Evolutionary conservation across 2,888 invertebrate genomes (phyloP), one percentile per base, ranked within the genome.

Genomic region (Eristalis pertinax): DNA sequence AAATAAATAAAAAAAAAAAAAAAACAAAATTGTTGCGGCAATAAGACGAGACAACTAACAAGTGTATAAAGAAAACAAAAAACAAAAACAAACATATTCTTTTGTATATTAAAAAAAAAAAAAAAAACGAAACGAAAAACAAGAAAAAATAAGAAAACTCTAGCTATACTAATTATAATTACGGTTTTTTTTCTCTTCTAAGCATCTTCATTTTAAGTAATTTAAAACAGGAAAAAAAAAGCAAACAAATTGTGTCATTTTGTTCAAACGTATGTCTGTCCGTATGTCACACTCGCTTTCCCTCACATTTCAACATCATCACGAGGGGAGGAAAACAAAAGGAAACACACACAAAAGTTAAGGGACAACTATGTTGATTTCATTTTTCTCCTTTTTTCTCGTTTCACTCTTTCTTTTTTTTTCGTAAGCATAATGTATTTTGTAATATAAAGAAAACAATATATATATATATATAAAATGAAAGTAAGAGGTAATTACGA

Each of bases 361-460:
- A 84, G 85, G 50, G 73, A 76, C 80, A 72, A 70, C 65, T 22
- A 43, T 43, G 43, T 50, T 73, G 68, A 35, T 81, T 80, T 80
- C 26, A 60, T 78, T 86, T 78, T 82, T 43, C 5, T 26, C 41
- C 32, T 60, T 65, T 35, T 75, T 65, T 64, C 82, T 50, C 19
- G 50, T 50, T 50, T 50, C 65, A 65, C 67, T 88, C 76, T 86
- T 88, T 89, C 70, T 89, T 84, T 26, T 88, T 88, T 84, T 26
- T 88, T 84, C 73, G 70, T 78, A 78, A 87, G 73, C 84, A 68
- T 77, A 72, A 69, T 89, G 86, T 86, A 89, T 88, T 89, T 80
- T 88, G 89, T 86, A 81, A 78, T 80, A 86, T 87, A 85, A 81
- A 63, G 88, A 84, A 80, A 32, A 62, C 63, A 63, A 67, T n/a